Conservation (phyloP, 2,113 vertebrate genomes). For the Ochotona curzoniae region DNA sequence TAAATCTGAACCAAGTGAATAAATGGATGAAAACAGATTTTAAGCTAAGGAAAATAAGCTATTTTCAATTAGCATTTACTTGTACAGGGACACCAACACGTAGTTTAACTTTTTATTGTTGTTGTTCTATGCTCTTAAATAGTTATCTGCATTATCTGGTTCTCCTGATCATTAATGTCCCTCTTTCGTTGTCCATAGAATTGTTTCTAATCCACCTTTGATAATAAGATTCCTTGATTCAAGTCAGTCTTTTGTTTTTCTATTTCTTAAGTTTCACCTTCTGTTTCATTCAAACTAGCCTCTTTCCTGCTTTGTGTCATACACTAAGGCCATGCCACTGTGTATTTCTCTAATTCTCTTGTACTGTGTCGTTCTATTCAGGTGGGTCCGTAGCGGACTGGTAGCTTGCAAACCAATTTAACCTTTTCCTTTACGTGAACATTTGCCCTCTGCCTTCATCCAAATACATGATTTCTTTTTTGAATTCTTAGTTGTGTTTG, state of each 20-base stretch:
- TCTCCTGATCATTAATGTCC: constrained; percentile 4
- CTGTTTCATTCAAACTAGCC: background rate
- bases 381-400: background rate
- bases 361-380: background rate
- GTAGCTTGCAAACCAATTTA: background rate
- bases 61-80: background rate
- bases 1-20: background rate
- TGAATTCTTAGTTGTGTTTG: background rate
- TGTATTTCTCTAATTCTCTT: background rate
- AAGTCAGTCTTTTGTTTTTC: background rate
- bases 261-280: background rate
- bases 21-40: background rate
- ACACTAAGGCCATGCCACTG: background rate
- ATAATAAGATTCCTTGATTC: background rate
- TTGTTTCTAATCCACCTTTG: background rate
- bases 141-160: background rate
- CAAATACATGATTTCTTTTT: background rate
- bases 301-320: background rate
- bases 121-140: background rate
- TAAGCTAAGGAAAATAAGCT: background rate
- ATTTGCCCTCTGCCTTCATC: background rate
- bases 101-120: background rate
- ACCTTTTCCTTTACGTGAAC: background rate
- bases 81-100: too few species aligned
- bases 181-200: background rate